Evolutionary conservation across 2,888 invertebrate species (phyloP), one percentile per base, ranked within the genome.

Genomic region (Limnephilus lunatus): DNA sequence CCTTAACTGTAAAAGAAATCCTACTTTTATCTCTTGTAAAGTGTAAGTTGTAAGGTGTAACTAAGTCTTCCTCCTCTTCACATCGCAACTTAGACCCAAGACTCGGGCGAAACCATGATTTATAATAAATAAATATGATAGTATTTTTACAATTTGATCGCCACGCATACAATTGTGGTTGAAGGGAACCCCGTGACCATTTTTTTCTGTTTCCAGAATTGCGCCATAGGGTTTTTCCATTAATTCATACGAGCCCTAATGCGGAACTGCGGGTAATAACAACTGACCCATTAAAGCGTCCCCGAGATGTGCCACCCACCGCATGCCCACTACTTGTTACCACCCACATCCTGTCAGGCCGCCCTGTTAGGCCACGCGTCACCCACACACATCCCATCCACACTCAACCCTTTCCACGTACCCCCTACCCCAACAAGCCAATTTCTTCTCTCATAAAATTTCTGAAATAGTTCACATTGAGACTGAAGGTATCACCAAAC

Each of bases 271-370:
- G 83, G 83, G 31, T 83, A n/a, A 25, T 83, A 83, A 68, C 68
- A 68, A 83, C 83, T 35, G 35, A 83, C 83, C 83, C 83, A 83
- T 83, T 83, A 83, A 83, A 25, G 83, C 32, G 35, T 83, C 83
- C 83, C 19, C 19, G 35, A 15, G 83, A 83, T 35, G 83, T 83
- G 15, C 83, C 83, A 1, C 25, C 83, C 83, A 12, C 83, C 31
- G 19, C 35, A 35, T 35, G 7, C 31, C 83, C 35, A 30, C 32
- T 83, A 2, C 32, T 32, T 35, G 5, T 7, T 35, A 12, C 83
- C 83, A 14, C 9, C 2, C 31, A 83, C 9, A 25, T 83, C 35
- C 83, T 68, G 25, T 68, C n/a, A 9, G 83, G 83, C n/a, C 25
- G 9, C 35, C 35, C 83, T 83, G 32, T 32, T 39, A 25, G 32